Evolutionary conservation across 2,888 invertebrate genomes (phyloP), one percentile per base, ranked within the genome.

Genomic region (Belgica antarctica): DNA sequence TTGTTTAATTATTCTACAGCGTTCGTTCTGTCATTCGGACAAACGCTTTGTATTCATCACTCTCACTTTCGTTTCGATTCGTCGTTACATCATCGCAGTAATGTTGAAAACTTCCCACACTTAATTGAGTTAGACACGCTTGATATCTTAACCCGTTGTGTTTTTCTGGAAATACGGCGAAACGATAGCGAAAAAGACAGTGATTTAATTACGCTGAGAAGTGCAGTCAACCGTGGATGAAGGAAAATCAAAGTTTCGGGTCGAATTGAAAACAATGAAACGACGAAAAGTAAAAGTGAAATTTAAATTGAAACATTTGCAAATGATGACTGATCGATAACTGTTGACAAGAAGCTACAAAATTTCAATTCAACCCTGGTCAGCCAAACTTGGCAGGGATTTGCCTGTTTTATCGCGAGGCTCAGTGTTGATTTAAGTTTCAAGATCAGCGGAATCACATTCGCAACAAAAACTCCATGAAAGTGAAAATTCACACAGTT

Each of bases 41-140:
- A n/a, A 27, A 27, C 12, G 7, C 2, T 59, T 27, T 4, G n/a
- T n/a, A 65, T 47, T 68, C 22, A 52, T 28, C 17, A 31, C 68
- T 68, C 47, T 68, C 52, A 28, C 57, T 68, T 68, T 68, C 34
- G 24, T 31, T 68, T 41, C 15, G 3, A 27, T 62, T 46, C n/a
- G n/a, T 47, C n/a, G 15, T 65, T 65, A 65, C 65, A 65, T 65
- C 65, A 65, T 46, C 27, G 46, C 17, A 27, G 52, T 31, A 52
- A 52, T 47, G 66, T 66, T 24, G 25, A n/a, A n/a, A n/a, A n/a
- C 31, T 57, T 57, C 68, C 52, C 68, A 68, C 68, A 41, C 10
- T 41, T 41, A 10, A 41, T n/a, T 15, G 41, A 41, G n/a, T 10
- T 15, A 41, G 41, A 41, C n/a, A 41, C 41, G 41, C 10, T 41